Percentiles rank a stretch among this genome's conserved stretches.
These are phyloP conservation scores for Brachionus asplanchnoidis DNA, from an alignment of 1,140 invertebrate genomes.

Conservation along the genomic window DNA sequence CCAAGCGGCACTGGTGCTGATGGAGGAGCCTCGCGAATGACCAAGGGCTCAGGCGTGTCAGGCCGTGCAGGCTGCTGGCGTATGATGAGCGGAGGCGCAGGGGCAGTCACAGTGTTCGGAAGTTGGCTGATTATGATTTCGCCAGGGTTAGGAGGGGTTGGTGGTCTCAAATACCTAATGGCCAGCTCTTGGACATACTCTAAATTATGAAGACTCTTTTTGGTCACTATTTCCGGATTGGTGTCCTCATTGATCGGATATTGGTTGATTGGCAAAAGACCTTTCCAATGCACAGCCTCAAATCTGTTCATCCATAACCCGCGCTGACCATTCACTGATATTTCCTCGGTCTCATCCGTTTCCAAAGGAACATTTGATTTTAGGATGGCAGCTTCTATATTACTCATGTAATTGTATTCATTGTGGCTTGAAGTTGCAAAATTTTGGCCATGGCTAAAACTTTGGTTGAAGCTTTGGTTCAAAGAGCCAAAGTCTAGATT, in stretches of 20 bases:
- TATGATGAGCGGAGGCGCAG: conserved; percentile 38
- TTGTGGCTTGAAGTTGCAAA: background rate
- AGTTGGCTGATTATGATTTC: conserved; percentile 28
- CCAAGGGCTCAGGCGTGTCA: conserved; percentile 21
- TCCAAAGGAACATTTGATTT: conserved; percentile 12
- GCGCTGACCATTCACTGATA: conserved; percentile 15
- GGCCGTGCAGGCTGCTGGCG: conserved; percentile 39
- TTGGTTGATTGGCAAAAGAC: background rate
- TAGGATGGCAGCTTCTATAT: conserved; percentile 33
- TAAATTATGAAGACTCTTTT: background rate
- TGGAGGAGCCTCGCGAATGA: conserved; percentile 40
- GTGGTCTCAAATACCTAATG: conserved; percentile 40
- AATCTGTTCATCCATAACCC: conserved; percentile 23
- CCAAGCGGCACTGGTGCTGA: background rate
- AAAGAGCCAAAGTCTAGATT: background rate
- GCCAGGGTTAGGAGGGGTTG: conserved; percentile 39
- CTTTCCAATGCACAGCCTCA: conserved; percentile 13
- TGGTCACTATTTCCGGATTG: background rate
- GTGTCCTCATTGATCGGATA: conserved; percentile 30
- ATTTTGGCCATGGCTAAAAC: background rate
- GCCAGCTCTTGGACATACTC: conserved; percentile 20
- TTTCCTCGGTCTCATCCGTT: conserved; percentile 17
- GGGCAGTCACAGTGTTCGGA: background rate
- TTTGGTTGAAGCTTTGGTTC: background rate
- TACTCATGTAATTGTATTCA: background rate